A percentile compares a stretch with the other conserved stretches of the same genome.
These are phyloP conservation scores for Zaprionus africanus DNA, from an alignment of 1,140 invertebrate genomes.

Conservation along the genomic window DNA sequence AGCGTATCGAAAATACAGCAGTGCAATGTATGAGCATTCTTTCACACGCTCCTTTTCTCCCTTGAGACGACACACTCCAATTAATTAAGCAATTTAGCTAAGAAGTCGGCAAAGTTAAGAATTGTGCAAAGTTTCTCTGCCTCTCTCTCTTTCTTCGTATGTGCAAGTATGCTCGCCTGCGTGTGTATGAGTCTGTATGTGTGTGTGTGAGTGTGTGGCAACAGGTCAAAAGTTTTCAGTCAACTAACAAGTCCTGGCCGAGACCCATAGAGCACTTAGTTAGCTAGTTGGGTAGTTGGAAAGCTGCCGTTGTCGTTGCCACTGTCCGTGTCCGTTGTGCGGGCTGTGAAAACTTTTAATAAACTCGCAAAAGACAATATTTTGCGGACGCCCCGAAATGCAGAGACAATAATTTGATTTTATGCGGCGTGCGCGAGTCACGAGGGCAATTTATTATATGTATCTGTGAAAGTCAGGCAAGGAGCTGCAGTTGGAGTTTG, in stretches of 20 bases:
- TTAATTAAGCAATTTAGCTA: conserved; percentile 76
- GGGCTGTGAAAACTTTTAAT: conserved; percentile 68
- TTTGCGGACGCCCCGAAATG: conserved; percentile 52
- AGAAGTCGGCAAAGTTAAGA: conserved; percentile 55
- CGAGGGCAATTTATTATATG: conserved; percentile 71
- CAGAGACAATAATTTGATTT: conserved; percentile 79
- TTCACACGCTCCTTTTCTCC: conserved; percentile 5
- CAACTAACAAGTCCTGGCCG: conserved; percentile 53
- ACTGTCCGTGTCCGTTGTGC: conserved; percentile 15
- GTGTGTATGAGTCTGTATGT: not conserved
- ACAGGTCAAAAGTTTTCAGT: conserved; percentile 71
- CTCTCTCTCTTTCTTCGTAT: not conserved
- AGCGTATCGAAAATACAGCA: conserved; percentile 6
- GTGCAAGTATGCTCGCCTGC: not conserved
- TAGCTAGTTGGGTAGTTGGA: conserved; percentile 37
- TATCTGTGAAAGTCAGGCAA: conserved; percentile 32
- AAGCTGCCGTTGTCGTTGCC: no score
- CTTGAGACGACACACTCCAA: conserved; percentile 52
- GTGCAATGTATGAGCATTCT: not conserved
- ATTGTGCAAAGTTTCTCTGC: conserved; percentile 30
- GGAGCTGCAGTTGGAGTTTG: conserved; percentile 10
- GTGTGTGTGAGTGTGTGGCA: conserved; percentile 41
- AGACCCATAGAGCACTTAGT: conserved; percentile 39
- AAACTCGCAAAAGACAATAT: conserved; percentile 76
- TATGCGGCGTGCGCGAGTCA: conserved; percentile 37